A percentile compares a stretch with the other conserved stretches of the same genome.
Conservation (phyloP, 2,113 vertebrate genomes). For the Hipposideros armiger region DNA sequence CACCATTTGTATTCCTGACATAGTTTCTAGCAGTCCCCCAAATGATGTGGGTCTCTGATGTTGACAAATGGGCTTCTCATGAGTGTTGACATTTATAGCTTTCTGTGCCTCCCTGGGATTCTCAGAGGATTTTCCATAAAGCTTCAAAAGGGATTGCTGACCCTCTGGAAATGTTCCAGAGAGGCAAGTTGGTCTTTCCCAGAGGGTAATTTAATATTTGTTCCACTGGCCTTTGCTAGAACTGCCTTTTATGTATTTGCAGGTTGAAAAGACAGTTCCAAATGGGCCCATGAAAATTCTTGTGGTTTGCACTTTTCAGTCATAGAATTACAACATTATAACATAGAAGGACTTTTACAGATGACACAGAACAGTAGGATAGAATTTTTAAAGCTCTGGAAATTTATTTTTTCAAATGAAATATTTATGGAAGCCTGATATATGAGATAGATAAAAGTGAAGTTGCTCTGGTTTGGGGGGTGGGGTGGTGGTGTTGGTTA, state of each 20-base stretch:
- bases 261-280: constrained; percentile 18
- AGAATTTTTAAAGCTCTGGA: constrained; percentile 19
- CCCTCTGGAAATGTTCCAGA: constrained; percentile 34
- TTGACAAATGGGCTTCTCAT: constrained; percentile 12
- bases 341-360: neutral
- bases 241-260: constrained; percentile 34
- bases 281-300: neutral
- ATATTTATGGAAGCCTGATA: neutral
- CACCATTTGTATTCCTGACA: neutral
- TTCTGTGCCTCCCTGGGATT: neutral
- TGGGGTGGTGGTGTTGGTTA: neutral
- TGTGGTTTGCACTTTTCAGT: neutral
- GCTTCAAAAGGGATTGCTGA: neutral
- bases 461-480: neutral
- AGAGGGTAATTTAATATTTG: constrained; percentile 31
- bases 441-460: neutral
- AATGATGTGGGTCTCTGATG: neutral
- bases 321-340: neutral
- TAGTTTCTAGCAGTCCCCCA: neutral
- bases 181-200: constrained; percentile 17
- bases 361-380: neutral
- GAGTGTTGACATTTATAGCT: constrained; percentile 43
- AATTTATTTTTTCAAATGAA: neutral
- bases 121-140: neutral
- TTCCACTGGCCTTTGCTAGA: neutral